Percentiles rank a stretch among this genome's conserved stretches.
phyloP scores from a whole-genome alignment of 1,140 invertebrate genomes.

The Hydropsyche tenuis region DNA sequence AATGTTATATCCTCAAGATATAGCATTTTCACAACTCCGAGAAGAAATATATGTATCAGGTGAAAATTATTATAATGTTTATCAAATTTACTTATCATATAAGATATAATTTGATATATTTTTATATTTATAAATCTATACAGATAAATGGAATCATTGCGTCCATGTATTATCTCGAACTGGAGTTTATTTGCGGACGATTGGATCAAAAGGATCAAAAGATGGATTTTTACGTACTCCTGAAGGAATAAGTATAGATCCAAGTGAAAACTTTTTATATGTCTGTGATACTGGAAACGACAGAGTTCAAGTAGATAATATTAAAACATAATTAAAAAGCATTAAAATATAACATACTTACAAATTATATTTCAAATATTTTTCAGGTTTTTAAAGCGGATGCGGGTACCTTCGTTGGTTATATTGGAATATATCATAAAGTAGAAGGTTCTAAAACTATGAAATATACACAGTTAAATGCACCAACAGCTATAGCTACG shows the following conservation, averaged over 20 bases:
- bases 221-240: conserved; percentile 71
- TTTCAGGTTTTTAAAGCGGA: conserved; percentile 59
- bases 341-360: neutral
- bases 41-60: conserved; percentile 71
- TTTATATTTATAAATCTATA: conserved; percentile 51
- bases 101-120: neutral
- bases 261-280: conserved; percentile 68
- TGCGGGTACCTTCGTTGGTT: conserved; percentile 57
- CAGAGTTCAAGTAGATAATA: conserved; percentile 62
- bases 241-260: conserved; percentile 72
- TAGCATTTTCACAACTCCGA: conserved; percentile 68
- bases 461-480: conserved; percentile 66
- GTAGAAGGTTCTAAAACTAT: conserved; percentile 53
- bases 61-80: conserved; percentile 37
- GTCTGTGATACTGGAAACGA: conserved; percentile 81
- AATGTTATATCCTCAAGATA: conserved; percentile 71
- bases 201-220: conserved; percentile 70
- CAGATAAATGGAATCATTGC: conserved; percentile 78
- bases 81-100: neutral
- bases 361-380: neutral
- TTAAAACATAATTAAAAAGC: neutral
- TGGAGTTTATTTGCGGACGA: conserved; percentile 65
- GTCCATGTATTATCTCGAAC: conserved; percentile 75
- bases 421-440: conserved; percentile 57
- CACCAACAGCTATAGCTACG: conserved; percentile 73